Base-by-base conservation (phyloP, 2,888 invertebrate genomes). In the Cosmia pyralina region DNA sequence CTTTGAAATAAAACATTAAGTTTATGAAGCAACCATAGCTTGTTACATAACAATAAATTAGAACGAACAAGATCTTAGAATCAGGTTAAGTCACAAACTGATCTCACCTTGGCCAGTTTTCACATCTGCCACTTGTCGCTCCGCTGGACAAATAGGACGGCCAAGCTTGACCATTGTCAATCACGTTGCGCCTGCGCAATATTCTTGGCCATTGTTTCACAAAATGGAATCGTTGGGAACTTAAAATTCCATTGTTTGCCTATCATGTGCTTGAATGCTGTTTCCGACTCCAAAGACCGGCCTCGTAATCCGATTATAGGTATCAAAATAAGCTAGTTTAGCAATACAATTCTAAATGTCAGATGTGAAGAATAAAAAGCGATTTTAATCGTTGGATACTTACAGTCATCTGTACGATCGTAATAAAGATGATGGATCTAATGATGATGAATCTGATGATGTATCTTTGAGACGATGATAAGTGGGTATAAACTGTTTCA, bases 71-170 rank as follows among this genome's bases (percentile, higher is more conserved):
- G 78, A 77, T 58, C 34, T 71, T 44, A 64, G 84, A 89, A 88
- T 87, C 83, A 85, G 88, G 88, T 88, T 87, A 83, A 79, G 65
- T 69, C 76, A 72, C 73, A 84, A 83, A 83, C 84, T 87, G 88
- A 85, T 84, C 86, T 92, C 89, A 91, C 94, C 94, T 94, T 95
- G 94, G 93, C 93, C 93, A 92, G 92, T 93, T 94, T 94, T 94
- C 92, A 93, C 93, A 93, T 94, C 92, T 93, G 92, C 86, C 81
- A 84, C 84, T 90, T 91, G 89, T 87, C 94, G 95, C 90, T 94
- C 90, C 92, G 90, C 72, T 92, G 93, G 88, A 81, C 92, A 95
- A 93, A 91, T 93, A 89, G 95, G 93, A 86, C 93, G 90, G 87
- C 86, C 87, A 90, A 77, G 83, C 85, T 89, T 90, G 92, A 87